phyloP scores from a whole-genome alignment of 2,797 vertebrate species.

The Erethizon dorsatum region DNA sequence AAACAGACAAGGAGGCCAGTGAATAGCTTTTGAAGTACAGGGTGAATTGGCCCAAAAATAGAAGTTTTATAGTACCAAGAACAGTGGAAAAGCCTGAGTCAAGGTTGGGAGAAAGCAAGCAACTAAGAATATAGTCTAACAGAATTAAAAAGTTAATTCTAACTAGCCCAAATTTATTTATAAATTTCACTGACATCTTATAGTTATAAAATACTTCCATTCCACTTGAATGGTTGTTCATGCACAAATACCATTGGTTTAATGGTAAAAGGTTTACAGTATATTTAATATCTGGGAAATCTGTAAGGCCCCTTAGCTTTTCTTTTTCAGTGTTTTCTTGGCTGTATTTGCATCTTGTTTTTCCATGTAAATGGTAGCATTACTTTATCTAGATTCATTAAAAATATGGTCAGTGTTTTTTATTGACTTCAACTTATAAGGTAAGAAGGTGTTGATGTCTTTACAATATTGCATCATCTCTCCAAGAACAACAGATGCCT shows the following conservation, averaged over 20 bases:
- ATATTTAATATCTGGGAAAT: slow-evolving; percentile 1
- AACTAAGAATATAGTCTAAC: background rate
- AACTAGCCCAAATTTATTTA: background rate
- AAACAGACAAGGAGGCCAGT: background rate
- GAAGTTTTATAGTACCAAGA: background rate
- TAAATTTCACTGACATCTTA: background rate
- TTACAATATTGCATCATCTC: background rate
- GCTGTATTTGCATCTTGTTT: background rate
- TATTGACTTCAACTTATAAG: background rate
- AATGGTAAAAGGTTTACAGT: background rate
- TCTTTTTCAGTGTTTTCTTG: background rate
- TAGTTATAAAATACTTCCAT: background rate
- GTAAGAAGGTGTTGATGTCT: background rate
- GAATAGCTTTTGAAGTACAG: background rate
- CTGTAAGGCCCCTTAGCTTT: background rate
- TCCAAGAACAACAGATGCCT: background rate
- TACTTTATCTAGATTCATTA: background rate
- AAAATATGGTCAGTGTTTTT: background rate
- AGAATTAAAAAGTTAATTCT: background rate
- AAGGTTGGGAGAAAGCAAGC: background rate
- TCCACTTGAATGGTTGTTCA: background rate
- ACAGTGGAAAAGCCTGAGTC: background rate
- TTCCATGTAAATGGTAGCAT: slow-evolving; percentile 9
- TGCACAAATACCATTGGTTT: background rate
- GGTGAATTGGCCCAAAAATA: background rate